Evolutionary conservation across 2,113 vertebrate species (phyloP).

Genomic region (Euleptes europaea): DNA sequence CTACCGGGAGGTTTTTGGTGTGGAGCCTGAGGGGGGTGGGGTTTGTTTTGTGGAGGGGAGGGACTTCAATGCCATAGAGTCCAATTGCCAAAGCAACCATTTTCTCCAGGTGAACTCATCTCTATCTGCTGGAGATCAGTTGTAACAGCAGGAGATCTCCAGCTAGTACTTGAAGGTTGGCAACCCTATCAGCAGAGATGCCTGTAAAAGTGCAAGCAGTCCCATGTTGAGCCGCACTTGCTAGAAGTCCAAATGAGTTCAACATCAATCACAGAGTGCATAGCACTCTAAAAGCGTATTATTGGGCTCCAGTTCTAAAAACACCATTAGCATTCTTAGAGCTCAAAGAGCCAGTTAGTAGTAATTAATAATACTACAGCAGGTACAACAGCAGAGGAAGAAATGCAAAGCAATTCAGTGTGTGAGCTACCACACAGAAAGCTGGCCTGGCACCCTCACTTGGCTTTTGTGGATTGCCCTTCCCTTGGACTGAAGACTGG

Average conservation of each 20-base stretch:
- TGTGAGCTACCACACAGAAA: not conserved
- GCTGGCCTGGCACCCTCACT: not conserved
- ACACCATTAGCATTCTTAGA: not conserved
- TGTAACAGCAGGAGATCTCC: too few species aligned
- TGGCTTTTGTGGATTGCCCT: constrained; percentile 2
- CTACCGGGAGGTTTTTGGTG: too few species aligned
- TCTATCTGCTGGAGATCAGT: too few species aligned
- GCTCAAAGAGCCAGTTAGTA: not conserved
- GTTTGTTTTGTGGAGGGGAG: too few species aligned
- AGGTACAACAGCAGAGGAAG: not conserved
- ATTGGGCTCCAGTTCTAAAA: not conserved
- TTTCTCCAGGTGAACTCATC: too few species aligned
- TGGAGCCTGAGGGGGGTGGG: too few species aligned
- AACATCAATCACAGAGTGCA: too few species aligned
- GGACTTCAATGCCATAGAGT: too few species aligned
- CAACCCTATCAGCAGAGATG: too few species aligned
- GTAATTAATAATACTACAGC: not conserved
- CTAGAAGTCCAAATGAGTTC: not conserved
- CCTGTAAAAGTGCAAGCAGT: too few species aligned
- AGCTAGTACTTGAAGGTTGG: too few species aligned
- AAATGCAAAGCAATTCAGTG: not conserved
- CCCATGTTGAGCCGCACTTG: not conserved
- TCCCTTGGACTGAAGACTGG: constrained; percentile 6
- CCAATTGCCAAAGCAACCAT: too few species aligned
- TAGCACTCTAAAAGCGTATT: not conserved